Percentiles rank a stretch among this genome's conserved stretches.
Evolutionary conservation across 2,888 invertebrate species (phyloP).

Genomic region (Campopleginae sp.): DNA sequence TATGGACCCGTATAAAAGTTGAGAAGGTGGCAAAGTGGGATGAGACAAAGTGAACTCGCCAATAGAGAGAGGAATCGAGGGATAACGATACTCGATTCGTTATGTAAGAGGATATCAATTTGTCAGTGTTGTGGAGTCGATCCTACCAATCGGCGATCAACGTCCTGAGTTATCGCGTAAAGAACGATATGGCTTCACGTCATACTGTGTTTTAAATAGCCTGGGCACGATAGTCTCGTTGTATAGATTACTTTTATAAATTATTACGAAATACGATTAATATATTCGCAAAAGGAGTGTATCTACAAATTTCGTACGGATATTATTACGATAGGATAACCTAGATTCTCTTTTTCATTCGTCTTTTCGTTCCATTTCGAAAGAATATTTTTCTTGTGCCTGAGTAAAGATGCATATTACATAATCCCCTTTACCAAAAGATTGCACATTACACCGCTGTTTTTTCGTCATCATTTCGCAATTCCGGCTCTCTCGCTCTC

Average conservation of each 20-base stretch:
- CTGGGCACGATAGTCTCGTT: constrained; percentile 61
- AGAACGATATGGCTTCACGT: constrained; percentile 45
- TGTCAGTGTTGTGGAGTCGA: constrained; percentile 33
- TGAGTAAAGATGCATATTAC: constrained; percentile 51
- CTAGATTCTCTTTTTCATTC: constrained; percentile 25
- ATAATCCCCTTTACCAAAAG: constrained; percentile 51
- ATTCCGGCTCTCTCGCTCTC: neutral
- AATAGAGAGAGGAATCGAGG: constrained; percentile 4
- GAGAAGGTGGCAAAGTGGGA: neutral
- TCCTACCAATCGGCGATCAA: constrained; percentile 39
- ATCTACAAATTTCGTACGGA: constrained; percentile 58
- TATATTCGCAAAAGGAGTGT: constrained; percentile 55
- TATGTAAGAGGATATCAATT: constrained; percentile 37
- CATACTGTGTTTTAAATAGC: constrained; percentile 43
- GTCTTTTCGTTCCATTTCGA: neutral
- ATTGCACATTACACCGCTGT: constrained; percentile 17
- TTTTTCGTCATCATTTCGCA: constrained; percentile 16
- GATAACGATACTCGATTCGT: constrained; percentile 47
- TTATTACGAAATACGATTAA: constrained; percentile 65
- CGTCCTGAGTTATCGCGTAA: constrained; percentile 28
- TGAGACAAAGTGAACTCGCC: constrained; percentile 19
- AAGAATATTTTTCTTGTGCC: constrained; percentile 52
- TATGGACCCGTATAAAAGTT: neutral
- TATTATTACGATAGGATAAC: constrained; percentile 53
- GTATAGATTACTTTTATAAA: constrained; percentile 63